Evolutionary conservation across 35 echinoderm and acorn worm species (phyloP), one percentile per base, ranked within the genome.

Genomic region (Holothuria glaberrima): DNA sequence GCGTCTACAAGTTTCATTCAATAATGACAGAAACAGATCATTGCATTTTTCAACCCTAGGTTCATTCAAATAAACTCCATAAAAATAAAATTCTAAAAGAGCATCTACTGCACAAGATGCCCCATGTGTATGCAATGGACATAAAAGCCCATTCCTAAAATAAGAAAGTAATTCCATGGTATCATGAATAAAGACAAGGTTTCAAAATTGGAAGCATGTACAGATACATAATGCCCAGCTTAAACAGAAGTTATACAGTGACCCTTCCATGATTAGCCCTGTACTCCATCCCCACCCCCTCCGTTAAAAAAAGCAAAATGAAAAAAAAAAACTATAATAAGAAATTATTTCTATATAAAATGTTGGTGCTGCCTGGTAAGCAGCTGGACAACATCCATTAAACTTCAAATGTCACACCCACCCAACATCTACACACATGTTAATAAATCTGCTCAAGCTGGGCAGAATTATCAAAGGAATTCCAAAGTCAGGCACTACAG

Each of bases 101-200:
- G 68, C 68, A 71, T 71, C 22, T 30, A 71, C 68, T 71, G 68
- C 68, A 71, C 68, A 71, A 28, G 68, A 71, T 71, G 68, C 68
- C 28, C 68, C 68, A 71, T 71, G 68, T 71, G 1, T 30, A 71
- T 71, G 68, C 5, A 30, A n/a, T 27, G 68, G 4, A 71, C 68
- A 71, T 28, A 71, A 24, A 14, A 71, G 68, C 1, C 68, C 68
- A 71, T 71, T 71, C 22, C 28, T 13, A 71, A 71, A 71, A 71
- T 71, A 71, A 13, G 68, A 71, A 71, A 71, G 20, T 27, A 30
- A 71, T 71, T 71, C 21, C 68, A 71, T 71, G 61, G 61, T 65
- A 6, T 65, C 61, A 65, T 28, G 61, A 65, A n/a, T 65, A 65
- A 46, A 46, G 44, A 46, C 44, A 46, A 10, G 44, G 44, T 46